A percentile compares a stretch with the other conserved stretches of the same genome.
Evolutionary conservation across 1,140 invertebrate species (phyloP).

Genomic region (Mactra quadrangularis): DNA sequence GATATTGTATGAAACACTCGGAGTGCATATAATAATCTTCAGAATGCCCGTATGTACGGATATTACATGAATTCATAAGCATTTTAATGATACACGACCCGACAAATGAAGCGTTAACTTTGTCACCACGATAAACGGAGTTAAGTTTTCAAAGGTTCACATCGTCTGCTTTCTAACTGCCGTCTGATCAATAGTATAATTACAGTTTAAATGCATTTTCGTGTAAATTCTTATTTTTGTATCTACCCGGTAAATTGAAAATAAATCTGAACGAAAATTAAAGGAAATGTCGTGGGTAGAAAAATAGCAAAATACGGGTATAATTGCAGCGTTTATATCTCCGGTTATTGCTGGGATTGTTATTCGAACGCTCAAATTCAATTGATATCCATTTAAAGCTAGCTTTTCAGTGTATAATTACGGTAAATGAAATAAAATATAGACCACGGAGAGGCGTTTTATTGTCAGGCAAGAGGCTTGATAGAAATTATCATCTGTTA

Average conservation of each 20-base stretch:
- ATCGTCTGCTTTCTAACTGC: slow-evolving; percentile 30
- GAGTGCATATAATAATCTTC: background rate
- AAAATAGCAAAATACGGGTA: slow-evolving; percentile 52
- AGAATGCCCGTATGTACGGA: slow-evolving; percentile 12
- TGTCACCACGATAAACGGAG: background rate
- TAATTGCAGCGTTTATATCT: slow-evolving; percentile 55
- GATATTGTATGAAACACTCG: too few relatives aligned
- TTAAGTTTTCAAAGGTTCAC: slow-evolving; percentile 16
- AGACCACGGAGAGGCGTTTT: slow-evolving; percentile 41
- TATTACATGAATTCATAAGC: slow-evolving; percentile 22
- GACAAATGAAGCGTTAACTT: slow-evolving; percentile 18
- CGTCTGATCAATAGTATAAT: slow-evolving; percentile 31
- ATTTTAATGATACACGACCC: slow-evolving; percentile 4
- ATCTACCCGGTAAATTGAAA: slow-evolving; percentile 50
- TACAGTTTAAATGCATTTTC: slow-evolving; percentile 50
- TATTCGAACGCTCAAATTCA: slow-evolving; percentile 55
- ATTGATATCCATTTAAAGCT: slow-evolving; percentile 56
- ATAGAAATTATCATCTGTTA: slow-evolving; percentile 44
- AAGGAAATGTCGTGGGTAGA: slow-evolving; percentile 49
- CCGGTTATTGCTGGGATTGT: slow-evolving; percentile 16
- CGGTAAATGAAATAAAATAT: slow-evolving; percentile 57
- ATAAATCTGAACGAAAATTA: slow-evolving; percentile 52
- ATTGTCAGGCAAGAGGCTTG: slow-evolving; percentile 37
- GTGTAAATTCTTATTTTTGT: slow-evolving; percentile 56
- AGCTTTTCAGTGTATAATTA: slow-evolving; percentile 50